Evolutionary conservation across 2,888 invertebrate genomes (phyloP), one percentile per base, ranked within the genome.

Genomic region (Hypomecis atomaria): DNA sequence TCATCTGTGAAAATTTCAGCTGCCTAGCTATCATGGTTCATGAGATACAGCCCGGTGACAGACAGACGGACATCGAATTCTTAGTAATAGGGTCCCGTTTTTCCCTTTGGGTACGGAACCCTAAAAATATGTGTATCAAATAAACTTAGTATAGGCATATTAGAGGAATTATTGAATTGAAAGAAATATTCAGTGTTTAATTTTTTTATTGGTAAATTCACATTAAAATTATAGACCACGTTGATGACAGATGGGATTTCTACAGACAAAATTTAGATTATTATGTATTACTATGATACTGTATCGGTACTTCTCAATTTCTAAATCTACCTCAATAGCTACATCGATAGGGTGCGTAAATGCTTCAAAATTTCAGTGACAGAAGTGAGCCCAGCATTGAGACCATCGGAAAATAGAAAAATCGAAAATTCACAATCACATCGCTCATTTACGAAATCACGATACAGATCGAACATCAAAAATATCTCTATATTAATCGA

Each of bases 141-240:
- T n/a, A n/a, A n/a, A 40, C 40, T 7, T 40, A 40, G 10, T 7
- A n/a, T 4, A 6, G 5, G n/a, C 8, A 52, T n/a, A 50, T 13
- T 13, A 38, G 8, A 52, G 11, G 37, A 50, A 50, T 50, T 37
- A 8, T 37, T 37, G 4, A 23, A 52, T 42, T 42, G 10, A 52
- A 52, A 52, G 5, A 52, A n/a, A 6, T 10, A 23, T 33, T 40
- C 40, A 40, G 40, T 89, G 86, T 88, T 88, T 86, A 81, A 61
- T 7, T 82, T 87, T 52, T 92, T 92, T 92, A 92, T 92, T 91
- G 90, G 90, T 92, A 92, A 91, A 91, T 90, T 90, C 91, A 92
- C 92, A 92, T 92, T 92, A 89, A 92, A 92, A 91, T 90, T 84
- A 92, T 88, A 90, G 88, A 92, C 86, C 91, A 91, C 85, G 87